Evolutionary conservation across 2,888 invertebrate genomes (phyloP).

Genomic region (Drosophila fungiperda): DNA sequence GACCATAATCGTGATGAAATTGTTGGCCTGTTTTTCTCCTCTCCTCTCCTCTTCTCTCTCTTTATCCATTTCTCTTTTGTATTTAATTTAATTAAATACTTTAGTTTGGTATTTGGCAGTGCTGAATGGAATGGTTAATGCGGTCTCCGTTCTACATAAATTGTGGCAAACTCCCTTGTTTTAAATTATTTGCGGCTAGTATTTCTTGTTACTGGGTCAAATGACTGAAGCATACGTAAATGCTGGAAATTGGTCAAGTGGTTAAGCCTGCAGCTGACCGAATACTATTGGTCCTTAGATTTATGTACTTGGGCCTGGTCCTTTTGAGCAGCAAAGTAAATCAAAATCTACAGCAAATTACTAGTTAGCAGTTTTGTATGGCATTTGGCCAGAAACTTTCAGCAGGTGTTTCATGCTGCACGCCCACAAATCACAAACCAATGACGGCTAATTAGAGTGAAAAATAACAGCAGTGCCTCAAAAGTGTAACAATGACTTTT

Average conservation of each 20-base stretch:
- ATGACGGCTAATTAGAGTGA: conserved; percentile 78
- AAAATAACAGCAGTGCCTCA: conserved; percentile 57
- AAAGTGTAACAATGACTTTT: conserved; percentile 73
- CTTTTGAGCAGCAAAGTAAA: conserved; percentile 44
- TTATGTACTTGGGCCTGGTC: conserved; percentile 37
- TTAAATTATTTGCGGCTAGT: conserved; percentile 65
- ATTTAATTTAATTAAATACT: conserved; percentile 78
- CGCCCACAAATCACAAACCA: conserved; percentile 77
- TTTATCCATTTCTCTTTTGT: conserved; percentile 44
- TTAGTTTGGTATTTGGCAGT: conserved; percentile 49
- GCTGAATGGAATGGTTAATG: conserved; percentile 73
- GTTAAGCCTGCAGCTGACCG: conserved; percentile 39
- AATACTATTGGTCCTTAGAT: conserved; percentile 36
- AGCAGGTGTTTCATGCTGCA: conserved; percentile 44
- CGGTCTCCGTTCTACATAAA: conserved; percentile 73
- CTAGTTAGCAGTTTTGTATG: conserved; percentile 42
- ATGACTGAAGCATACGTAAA: conserved; percentile 41
- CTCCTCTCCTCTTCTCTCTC: background rate
- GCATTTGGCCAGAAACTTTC: conserved; percentile 38
- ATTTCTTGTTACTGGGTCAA: conserved; percentile 28
- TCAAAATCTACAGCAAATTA: conserved; percentile 69
- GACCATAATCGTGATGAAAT: conserved; percentile 59
- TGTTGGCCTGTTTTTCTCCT: background rate
- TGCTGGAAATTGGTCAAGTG: conserved; percentile 58
- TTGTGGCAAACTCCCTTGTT: conserved; percentile 73